These are phyloP conservation scores for Cydia splendana DNA, from an alignment of 1,140 invertebrate species.

Conservation along the genomic window DNA sequence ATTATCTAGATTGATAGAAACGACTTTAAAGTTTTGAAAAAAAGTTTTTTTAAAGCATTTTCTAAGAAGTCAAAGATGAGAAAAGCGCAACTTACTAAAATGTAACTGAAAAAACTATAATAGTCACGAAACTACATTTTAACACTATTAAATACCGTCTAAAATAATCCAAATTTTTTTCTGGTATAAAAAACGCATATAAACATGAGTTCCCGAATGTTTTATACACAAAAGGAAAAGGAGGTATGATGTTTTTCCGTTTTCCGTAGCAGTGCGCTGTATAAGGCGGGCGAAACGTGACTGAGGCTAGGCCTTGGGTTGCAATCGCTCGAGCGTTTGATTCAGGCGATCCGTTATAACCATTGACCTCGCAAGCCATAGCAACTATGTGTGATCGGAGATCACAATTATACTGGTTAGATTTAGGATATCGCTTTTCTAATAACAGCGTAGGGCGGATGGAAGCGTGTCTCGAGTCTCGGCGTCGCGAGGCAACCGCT, in stretches of 20 bases:
- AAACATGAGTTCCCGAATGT: constrained; percentile 23
- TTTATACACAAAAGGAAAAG: neutral
- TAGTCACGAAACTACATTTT: constrained; percentile 8
- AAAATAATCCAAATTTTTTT: constrained; percentile 6
- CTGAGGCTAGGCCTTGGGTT: constrained; percentile 45
- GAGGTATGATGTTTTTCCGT: constrained; percentile 18
- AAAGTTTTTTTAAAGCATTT: neutral
- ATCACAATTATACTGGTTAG: neutral
- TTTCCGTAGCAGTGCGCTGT: constrained; percentile 27
- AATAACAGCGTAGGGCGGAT: constrained; percentile 37
- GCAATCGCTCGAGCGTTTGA: neutral
- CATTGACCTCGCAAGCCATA: neutral
- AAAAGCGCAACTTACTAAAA: neutral
- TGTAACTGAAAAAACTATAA: constrained; percentile 7
- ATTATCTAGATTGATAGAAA: neutral
- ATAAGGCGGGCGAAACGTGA: constrained; percentile 61
- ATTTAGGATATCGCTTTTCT: constrained; percentile 11
- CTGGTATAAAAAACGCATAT: constrained; percentile 10
- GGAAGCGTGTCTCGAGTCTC: constrained; percentile 47
- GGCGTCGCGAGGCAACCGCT: constrained; percentile 64
- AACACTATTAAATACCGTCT: neutral
- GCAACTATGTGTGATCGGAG: neutral
- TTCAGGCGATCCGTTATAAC: neutral
- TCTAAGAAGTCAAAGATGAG: neutral
- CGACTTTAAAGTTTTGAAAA: neutral